Evolutionary conservation across 2,888 invertebrate species (phyloP), one percentile per base, ranked within the genome.

Genomic region (Lepeophtheirus nordmannii): DNA sequence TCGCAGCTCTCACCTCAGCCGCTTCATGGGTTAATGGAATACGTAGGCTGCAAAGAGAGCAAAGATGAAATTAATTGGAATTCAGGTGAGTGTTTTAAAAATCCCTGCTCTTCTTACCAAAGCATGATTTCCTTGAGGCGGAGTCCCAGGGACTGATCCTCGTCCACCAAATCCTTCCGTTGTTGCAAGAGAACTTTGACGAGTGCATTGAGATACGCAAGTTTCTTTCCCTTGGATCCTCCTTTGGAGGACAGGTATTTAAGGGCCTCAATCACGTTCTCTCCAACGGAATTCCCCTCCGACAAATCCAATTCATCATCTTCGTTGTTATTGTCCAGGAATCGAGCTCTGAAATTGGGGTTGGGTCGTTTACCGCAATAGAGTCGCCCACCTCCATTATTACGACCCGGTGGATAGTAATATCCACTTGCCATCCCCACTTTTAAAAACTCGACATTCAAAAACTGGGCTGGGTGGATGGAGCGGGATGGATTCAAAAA

Each of bases 1-100:
- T 86, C 67, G 89, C 90, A 70, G 92, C 89, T 73, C 94, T 82
- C 67, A 96, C 85, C 75, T 90, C 88, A 72, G 89, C 87, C 69
- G 88, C 85, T 71, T 91, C 87, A 76, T 91, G 86, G 66, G 90
- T 81, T 71, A 93, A 80, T 67, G 87, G 84, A 68, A 88, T 81
- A 71, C 91, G 84, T 73, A 96, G 81, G 76, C 96, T 94, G 74
- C 66, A 79, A 78, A 71, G 53, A 46, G 8, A 46, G 2, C 53
- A 17, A 14, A 17, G 53, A 14, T 46, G 53, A 46, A 10, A 14
- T 41, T 14, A 41, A 41, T 41, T 14, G 10, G 41, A 41, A 10
- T 10, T 41, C 41, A 41, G 14, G 10, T 41, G 41, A 41, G n/a
- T n/a, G n/a, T n/a, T n/a, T n/a, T n/a, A n/a, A n/a, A n/a, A n/a